Evolutionary conservation across 2,113 vertebrate genomes (phyloP).

Genomic region (Cisticola juncidis): DNA sequence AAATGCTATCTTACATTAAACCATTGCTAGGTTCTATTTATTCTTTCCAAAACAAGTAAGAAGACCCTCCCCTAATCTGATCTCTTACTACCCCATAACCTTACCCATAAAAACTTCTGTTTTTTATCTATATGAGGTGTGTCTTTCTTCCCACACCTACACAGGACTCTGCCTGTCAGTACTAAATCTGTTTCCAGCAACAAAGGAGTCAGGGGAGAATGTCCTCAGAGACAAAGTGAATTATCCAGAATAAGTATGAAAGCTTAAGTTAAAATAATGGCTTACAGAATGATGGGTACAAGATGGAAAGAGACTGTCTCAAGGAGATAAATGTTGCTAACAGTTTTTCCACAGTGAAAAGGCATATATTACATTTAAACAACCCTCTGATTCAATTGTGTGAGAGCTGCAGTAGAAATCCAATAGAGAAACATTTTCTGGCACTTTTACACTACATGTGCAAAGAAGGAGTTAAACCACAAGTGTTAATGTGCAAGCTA

Average conservation of each 20-base stretch:
- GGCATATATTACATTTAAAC: not conserved
- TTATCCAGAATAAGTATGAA: not conserved
- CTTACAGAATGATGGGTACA: not conserved
- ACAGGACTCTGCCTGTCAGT: constrained; percentile 19
- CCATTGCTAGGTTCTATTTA: not conserved
- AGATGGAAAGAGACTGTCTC: not conserved
- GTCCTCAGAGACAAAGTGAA: not conserved
- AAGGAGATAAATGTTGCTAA: not conserved
- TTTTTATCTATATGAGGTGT: constrained; percentile 23
- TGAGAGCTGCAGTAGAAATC: not conserved
- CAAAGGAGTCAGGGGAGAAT: not conserved
- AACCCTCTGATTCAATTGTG: not conserved
- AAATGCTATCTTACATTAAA: not conserved
- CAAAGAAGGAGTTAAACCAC: not conserved
- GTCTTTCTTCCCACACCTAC: constrained; percentile 42
- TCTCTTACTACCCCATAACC: not conserved
- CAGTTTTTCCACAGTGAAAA: not conserved
- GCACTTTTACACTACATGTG: not conserved
- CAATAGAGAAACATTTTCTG: not conserved
- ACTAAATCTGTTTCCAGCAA: constrained; percentile 14
- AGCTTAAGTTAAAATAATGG: constrained; percentile 8
- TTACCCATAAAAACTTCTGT: not conserved
- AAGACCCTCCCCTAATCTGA: not conserved
- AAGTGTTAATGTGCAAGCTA: not conserved
- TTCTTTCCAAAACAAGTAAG: not conserved